These are phyloP conservation scores for Hippopotamyrus pictus DNA, from an alignment of 2,797 vertebrate species.

Conservation along the genomic window DNA sequence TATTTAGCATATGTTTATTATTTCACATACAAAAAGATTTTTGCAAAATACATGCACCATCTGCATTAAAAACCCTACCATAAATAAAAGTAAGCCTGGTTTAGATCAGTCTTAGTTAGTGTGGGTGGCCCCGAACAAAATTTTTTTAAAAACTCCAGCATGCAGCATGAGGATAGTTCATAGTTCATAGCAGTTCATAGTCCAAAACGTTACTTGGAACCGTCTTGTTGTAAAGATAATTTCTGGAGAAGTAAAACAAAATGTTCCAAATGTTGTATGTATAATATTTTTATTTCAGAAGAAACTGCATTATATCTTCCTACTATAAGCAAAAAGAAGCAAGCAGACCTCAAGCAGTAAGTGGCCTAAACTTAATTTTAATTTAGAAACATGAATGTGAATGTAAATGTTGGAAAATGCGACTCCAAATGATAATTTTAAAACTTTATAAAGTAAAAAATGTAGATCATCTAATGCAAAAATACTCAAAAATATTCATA, in stretches of 20 bases:
- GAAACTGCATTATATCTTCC: slow-evolving; percentile 71
- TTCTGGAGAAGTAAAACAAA: neutral
- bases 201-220: neutral
- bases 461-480: neutral
- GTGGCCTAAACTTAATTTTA: slow-evolving; percentile 18
- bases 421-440: neutral
- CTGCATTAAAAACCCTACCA: neutral
- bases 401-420: neutral
- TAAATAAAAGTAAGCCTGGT: neutral
- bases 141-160: neutral
- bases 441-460: neutral
- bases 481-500: neutral
- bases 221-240: neutral
- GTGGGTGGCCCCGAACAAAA: neutral
- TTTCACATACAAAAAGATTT: neutral
- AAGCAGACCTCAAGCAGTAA: slow-evolving; percentile 50
- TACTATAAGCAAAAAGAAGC: slow-evolving; percentile 69
- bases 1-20: neutral
- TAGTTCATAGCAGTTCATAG: too few species aligned
- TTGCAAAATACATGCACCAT: neutral
- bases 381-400: neutral
- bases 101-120: neutral
- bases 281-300: slow-evolving; percentile 50
- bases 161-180: neutral
- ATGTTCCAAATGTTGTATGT: neutral